Conservation (phyloP, 2,113 vertebrate species). For the Meles meles region DNA sequence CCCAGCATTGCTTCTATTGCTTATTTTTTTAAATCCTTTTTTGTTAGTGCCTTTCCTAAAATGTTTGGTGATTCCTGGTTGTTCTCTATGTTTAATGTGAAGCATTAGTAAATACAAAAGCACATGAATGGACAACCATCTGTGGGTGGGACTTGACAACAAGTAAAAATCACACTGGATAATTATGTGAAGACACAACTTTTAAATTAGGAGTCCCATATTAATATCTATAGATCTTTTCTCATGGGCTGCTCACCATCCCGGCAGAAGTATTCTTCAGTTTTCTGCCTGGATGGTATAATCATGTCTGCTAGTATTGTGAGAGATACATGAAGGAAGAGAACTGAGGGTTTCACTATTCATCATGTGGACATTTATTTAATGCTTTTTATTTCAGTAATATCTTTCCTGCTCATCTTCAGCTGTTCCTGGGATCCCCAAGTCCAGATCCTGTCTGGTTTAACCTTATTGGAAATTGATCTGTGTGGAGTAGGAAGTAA, state of each 20-base stretch:
- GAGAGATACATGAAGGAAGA: background rate
- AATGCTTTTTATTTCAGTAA: background rate
- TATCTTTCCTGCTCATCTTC: background rate
- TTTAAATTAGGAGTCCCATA: background rate
- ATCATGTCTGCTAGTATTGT: background rate
- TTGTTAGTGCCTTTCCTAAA: background rate
- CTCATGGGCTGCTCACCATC: background rate
- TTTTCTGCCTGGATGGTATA: background rate
- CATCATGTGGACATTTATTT: background rate
- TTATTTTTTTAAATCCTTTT: background rate
- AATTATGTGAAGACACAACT: background rate
- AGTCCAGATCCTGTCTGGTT: background rate
- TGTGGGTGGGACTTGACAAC: background rate
- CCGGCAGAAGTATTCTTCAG: background rate
- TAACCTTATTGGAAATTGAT: background rate
- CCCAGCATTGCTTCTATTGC: background rate
- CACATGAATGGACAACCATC: background rate
- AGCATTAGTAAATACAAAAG: background rate
- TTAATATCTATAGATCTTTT: background rate
- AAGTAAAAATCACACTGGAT: background rate
- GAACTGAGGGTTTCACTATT: background rate
- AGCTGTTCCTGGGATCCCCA: background rate
- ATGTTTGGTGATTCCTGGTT: background rate
- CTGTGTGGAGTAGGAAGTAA: background rate
- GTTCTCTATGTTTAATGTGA: background rate